These are phyloP conservation scores for Ophioderma brevispina DNA, from an alignment of 35 echinoderm and acorn worm genomes.

Conservation along the genomic window DNA sequence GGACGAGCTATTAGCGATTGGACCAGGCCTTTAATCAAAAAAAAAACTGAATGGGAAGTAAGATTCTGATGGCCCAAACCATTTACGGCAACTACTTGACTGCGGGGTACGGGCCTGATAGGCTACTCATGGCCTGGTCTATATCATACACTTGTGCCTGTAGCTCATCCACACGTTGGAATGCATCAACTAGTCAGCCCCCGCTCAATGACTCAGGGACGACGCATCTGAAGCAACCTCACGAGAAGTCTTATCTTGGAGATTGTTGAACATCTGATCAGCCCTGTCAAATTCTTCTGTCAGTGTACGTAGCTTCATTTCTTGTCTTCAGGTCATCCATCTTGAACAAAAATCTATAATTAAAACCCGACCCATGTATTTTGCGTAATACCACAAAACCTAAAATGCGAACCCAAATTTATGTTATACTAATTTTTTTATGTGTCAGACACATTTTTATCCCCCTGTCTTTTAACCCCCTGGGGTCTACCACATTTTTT, in stretches of 20 bases:
- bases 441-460: no score
- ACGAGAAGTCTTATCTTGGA: slow-evolving; percentile 71
- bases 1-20: no score
- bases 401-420: no score
- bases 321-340: slow-evolving; percentile 90
- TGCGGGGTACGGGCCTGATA: slow-evolving; percentile 83
- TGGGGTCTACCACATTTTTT: no score
- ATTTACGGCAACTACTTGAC: slow-evolving; percentile 68
- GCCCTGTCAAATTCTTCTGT: slow-evolving; percentile 74
- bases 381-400: no score
- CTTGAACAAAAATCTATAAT: slow-evolving; percentile 28
- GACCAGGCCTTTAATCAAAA: no score
- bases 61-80: no score
- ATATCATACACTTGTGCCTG: slow-evolving; percentile 98
- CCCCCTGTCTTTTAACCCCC: no score
- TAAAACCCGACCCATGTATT: no score
- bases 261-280: slow-evolving; percentile 76
- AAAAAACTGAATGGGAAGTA: no score
- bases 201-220: slow-evolving; percentile 73
- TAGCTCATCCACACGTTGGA: slow-evolving; percentile 92
- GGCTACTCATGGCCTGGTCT: slow-evolving; percentile 77
- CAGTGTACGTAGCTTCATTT: slow-evolving; percentile 58
- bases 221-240: slow-evolving; percentile 67
- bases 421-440: no score
- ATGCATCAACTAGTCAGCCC: slow-evolving; percentile 88